Conservation (phyloP, 1,140 invertebrate genomes). For the Reticulitermes speratus region DNA sequence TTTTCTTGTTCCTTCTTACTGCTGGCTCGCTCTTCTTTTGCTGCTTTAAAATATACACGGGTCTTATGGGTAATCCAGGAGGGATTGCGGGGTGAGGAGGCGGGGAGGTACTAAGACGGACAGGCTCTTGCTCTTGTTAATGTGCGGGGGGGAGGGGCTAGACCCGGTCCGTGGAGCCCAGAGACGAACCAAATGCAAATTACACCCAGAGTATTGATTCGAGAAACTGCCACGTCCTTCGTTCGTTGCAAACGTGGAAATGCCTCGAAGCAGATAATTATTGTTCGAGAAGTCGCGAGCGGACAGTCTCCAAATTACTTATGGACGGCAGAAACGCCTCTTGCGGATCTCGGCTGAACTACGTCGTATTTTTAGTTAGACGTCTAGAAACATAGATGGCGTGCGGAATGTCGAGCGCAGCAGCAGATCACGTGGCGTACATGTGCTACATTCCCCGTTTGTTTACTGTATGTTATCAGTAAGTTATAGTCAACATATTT, state of each 20-base stretch:
- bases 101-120: slow-evolving; percentile 20
- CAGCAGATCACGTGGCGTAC: neutral
- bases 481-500: too few relatives aligned
- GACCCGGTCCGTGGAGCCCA: neutral
- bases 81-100: neutral
- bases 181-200: slow-evolving; percentile 35
- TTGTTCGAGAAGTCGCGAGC: slow-evolving; percentile 29
- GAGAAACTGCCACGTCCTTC: slow-evolving; percentile 33
- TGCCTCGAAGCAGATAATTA: slow-evolving; percentile 32
- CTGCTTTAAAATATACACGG: slow-evolving; percentile 12
- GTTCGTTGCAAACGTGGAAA: slow-evolving; percentile 31
- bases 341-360: neutral
- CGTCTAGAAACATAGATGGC: neutral
- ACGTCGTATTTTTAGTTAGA: neutral
- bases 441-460: neutral
- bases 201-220: slow-evolving; percentile 35
- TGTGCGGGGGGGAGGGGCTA: slow-evolving; percentile 12
- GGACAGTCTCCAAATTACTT: slow-evolving; percentile 27
- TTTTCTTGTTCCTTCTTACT: neutral
- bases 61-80: slow-evolving; percentile 15
- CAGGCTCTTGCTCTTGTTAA: slow-evolving; percentile 24
- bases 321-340: neutral
- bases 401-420: neutral
- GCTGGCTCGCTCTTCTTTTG: neutral
- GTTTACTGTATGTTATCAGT: neutral